A percentile compares a stretch with the other conserved stretches of the same genome.
Evolutionary conservation across 2,797 vertebrate species (phyloP).

Genomic region (Leptodactylus fallax): DNA sequence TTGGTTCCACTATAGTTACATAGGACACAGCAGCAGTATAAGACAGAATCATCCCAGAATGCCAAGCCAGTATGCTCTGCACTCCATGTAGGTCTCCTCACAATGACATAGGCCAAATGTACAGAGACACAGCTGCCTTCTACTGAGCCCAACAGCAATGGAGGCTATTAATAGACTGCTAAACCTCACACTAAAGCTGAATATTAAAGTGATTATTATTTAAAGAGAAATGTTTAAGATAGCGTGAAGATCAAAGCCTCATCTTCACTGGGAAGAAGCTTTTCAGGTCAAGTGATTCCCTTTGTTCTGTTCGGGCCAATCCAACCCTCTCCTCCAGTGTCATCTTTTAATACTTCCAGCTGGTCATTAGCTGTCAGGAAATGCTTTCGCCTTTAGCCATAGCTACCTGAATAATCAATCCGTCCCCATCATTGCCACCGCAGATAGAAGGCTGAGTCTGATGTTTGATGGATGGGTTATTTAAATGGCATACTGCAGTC

Average conservation of each 20-base stretch:
- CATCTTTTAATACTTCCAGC: constrained; percentile 67
- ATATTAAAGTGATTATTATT: constrained; percentile 50
- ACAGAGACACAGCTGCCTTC: constrained; percentile 22
- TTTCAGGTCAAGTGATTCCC: constrained; percentile 44
- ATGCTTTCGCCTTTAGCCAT: constrained; percentile 71
- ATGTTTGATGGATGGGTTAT: constrained; percentile 60
- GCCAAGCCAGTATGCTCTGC: background rate
- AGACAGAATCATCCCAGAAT: too few species aligned
- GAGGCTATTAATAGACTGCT: constrained; percentile 16
- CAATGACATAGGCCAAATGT: background rate
- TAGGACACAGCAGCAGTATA: background rate
- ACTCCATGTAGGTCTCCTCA: background rate
- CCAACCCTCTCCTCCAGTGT: constrained; percentile 63
- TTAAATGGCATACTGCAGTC: constrained; percentile 55
- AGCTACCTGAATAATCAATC: constrained; percentile 72
- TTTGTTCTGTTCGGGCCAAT: constrained; percentile 35
- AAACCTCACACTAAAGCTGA: constrained; percentile 6
- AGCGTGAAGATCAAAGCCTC: constrained; percentile 43
- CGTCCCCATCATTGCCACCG: constrained; percentile 45
- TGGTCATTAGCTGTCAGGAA: constrained; percentile 73
- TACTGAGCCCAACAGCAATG: constrained; percentile 31
- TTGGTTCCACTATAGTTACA: background rate
- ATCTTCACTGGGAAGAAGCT: constrained; percentile 21
- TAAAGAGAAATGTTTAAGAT: constrained; percentile 45
- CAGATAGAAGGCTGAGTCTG: constrained; percentile 51